Percentiles rank a stretch among this genome's conserved stretches.
phyloP scores from a whole-genome alignment of 1,140 invertebrate species.

The Heliothis virescens region DNA sequence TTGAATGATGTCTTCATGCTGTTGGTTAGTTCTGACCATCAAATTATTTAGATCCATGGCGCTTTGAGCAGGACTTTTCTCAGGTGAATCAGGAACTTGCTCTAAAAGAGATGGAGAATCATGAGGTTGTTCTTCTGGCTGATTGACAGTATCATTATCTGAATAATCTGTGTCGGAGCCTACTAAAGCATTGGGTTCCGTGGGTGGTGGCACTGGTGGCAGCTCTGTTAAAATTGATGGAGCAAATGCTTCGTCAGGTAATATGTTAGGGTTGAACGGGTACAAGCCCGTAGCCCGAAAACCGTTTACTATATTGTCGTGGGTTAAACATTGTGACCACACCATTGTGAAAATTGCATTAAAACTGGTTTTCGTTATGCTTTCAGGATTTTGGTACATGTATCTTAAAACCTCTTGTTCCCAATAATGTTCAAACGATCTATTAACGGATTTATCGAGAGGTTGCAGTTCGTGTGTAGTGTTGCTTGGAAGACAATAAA shows the following conservation, averaged over 20 bases:
- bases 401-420: conserved; percentile 63
- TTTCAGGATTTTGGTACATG: conserved; percentile 41
- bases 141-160: too few species aligned
- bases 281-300: conserved; percentile 58
- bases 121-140: too few species aligned
- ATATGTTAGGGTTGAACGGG: conserved; percentile 51
- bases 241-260: conserved; percentile 53
- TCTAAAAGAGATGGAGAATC: too few species aligned
- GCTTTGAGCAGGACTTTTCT: too few species aligned
- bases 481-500: conserved; percentile 67
- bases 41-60: too few species aligned
- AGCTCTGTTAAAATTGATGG: conserved; percentile 48
- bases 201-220: conserved; percentile 22
- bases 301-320: conserved; percentile 55
- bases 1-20: too few species aligned
- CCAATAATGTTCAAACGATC: conserved; percentile 64
- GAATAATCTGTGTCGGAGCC: too few species aligned
- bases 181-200: too few species aligned
- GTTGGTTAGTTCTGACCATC: too few species aligned
- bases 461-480: conserved; percentile 77
- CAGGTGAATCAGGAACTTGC: too few species aligned
- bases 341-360: conserved; percentile 55
- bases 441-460: conserved; percentile 63
- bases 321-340: conserved; percentile 60
- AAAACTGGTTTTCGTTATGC: conserved; percentile 51